Evolutionary conservation across 2,113 vertebrate species (phyloP).

Genomic region (Geothlypis trichas): DNA sequence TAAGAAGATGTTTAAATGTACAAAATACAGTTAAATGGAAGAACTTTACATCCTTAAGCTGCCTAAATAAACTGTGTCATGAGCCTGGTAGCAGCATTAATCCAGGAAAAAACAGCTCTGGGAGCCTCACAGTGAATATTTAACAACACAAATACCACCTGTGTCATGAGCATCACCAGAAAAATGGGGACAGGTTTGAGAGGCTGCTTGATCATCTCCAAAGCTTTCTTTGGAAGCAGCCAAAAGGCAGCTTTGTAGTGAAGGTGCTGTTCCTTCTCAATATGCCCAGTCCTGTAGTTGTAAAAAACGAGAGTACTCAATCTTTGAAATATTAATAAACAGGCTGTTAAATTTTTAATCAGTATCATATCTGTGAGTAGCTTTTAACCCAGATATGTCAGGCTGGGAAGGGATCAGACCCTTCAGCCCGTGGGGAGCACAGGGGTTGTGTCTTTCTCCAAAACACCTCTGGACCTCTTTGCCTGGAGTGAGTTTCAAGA

Average conservation of each 20-base stretch:
- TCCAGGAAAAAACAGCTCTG: neutral
- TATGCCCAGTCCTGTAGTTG: neutral
- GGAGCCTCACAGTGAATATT: neutral
- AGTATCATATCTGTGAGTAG: neutral
- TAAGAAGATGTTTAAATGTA: neutral
- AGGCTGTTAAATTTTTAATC: conserved; percentile 57
- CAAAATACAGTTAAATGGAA: neutral
- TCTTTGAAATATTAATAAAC: conserved; percentile 47
- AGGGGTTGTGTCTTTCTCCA: neutral
- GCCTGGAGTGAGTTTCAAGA: neutral
- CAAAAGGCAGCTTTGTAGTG: neutral
- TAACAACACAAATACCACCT: neutral
- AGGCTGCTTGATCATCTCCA: neutral
- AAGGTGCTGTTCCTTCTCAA: neutral
- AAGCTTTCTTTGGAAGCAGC: neutral
- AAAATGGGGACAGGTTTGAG: neutral
- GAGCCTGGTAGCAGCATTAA: neutral
- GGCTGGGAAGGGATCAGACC: neutral
- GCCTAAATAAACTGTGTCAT: neutral
- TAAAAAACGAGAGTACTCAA: neutral
- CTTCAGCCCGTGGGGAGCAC: neutral
- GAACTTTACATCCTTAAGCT: neutral
- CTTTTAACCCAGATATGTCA: conserved; percentile 62
- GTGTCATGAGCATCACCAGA: neutral
- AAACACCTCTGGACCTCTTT: neutral